Evolutionary conservation across 2,888 invertebrate genomes (phyloP).

Genomic region (Trichogramma evanescens): DNA sequence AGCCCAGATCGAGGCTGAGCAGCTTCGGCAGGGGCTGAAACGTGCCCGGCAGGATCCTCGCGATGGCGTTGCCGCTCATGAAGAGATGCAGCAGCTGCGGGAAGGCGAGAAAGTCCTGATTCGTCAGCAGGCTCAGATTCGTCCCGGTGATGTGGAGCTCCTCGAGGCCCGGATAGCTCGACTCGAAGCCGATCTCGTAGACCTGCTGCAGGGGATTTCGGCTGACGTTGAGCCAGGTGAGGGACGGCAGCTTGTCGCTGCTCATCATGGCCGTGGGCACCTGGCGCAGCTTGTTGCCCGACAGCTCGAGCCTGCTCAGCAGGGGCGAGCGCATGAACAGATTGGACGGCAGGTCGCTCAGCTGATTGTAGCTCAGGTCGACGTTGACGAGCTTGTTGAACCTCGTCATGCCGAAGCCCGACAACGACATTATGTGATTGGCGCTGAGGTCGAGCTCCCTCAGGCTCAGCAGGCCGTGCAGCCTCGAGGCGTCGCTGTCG

Average conservation of each 20-base stretch:
- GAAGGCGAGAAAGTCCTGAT: constrained; percentile 79
- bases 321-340: constrained; percentile 69
- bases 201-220: constrained; percentile 73
- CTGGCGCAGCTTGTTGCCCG: constrained; percentile 71
- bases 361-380: constrained; percentile 68
- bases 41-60: constrained; percentile 75
- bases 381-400: constrained; percentile 67
- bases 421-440: constrained; percentile 67
- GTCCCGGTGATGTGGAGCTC: constrained; percentile 74
- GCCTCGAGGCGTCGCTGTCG: constrained; percentile 68
- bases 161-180: constrained; percentile 68
- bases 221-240: constrained; percentile 74
- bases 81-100: constrained; percentile 70
- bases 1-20: constrained; percentile 70
- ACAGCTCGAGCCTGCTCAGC: constrained; percentile 68
- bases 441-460: constrained; percentile 67
- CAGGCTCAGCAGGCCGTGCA: constrained; percentile 68
- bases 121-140: constrained; percentile 74
- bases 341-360: constrained; percentile 72
- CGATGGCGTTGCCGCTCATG: constrained; percentile 66
- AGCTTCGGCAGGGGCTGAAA: constrained; percentile 72
- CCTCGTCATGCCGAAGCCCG: constrained; percentile 70
- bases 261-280: constrained; percentile 72
- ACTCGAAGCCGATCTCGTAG: constrained; percentile 62
- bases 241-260: constrained; percentile 63